Conservation (phyloP, 2,888 invertebrate species). For the Mythimna vitellina region DNA sequence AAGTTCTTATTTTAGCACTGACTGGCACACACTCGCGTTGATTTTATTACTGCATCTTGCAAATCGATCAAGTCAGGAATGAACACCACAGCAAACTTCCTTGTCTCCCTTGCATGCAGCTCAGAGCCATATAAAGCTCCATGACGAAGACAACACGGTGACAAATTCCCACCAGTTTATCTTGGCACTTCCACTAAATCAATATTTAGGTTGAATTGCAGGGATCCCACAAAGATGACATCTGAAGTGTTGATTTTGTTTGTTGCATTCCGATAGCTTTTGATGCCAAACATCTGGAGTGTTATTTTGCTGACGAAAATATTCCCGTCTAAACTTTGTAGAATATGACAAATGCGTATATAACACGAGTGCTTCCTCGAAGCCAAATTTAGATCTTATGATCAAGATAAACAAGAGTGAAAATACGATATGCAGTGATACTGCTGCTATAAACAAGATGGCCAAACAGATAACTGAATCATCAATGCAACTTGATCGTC, state of each 20-base stretch:
- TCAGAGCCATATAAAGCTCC: constrained; percentile 44
- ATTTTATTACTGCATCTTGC: constrained; percentile 60
- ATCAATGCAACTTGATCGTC: constrained; percentile 50
- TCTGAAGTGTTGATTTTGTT: constrained; percentile 37
- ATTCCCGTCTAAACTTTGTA: constrained; percentile 44
- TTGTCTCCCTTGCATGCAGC: constrained; percentile 52
- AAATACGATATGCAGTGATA: constrained; percentile 47
- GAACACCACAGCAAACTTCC: constrained; percentile 59
- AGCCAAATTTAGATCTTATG: constrained; percentile 55
- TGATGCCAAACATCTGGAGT: constrained; percentile 46
- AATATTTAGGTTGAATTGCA: constrained; percentile 43
- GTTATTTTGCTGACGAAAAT: constrained; percentile 32
- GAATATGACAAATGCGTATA: constrained; percentile 42
- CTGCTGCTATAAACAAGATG: constrained; percentile 55
- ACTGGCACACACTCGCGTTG: constrained; percentile 71
- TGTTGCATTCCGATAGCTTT: constrained; percentile 47
- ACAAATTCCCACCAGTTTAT: constrained; percentile 38
- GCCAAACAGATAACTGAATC: constrained; percentile 57
- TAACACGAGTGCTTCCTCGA: constrained; percentile 39
- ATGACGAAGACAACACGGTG: constrained; percentile 52
- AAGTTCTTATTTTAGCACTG: constrained; percentile 53
- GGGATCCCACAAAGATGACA: constrained; percentile 54
- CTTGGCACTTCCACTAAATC: constrained; percentile 53
- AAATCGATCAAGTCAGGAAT: constrained; percentile 52
- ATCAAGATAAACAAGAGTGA: constrained; percentile 47